phyloP scores from a whole-genome alignment of 1,140 invertebrate species.

The Periplaneta americana region DNA sequence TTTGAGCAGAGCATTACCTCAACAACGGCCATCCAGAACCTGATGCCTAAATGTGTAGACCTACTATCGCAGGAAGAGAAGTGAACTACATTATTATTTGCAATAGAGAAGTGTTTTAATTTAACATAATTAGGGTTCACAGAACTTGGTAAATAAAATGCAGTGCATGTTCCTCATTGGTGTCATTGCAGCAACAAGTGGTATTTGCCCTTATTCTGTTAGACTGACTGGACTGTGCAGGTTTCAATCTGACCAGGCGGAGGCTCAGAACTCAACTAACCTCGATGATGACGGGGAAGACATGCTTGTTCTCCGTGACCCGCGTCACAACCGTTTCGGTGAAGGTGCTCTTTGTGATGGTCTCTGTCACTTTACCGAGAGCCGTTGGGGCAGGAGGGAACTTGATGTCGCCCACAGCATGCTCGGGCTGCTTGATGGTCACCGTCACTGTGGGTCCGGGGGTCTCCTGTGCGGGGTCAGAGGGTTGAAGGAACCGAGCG shows the following conservation, averaged over 20 bases:
- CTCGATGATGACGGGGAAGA: slow-evolving; percentile 79
- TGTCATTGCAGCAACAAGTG: no score
- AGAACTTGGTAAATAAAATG: no score
- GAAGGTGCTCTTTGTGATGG: slow-evolving; percentile 89
- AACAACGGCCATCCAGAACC: no score
- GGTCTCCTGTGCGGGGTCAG: slow-evolving; percentile 14
- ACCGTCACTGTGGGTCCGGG: slow-evolving; percentile 54
- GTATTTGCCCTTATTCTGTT: no score
- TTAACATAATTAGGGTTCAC: no score
- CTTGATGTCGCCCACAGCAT: slow-evolving; percentile 50
- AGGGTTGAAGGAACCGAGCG: slow-evolving; percentile 66
- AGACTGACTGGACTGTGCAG: no score
- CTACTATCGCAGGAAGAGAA: no score
- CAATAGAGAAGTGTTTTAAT: no score
- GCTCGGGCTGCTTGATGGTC: slow-evolving; percentile 64
- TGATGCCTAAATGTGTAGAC: no score
- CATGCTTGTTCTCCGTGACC: slow-evolving; percentile 84
- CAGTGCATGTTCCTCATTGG: no score
- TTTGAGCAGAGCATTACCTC: no score
- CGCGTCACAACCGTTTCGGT: slow-evolving; percentile 90
- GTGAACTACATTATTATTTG: no score
- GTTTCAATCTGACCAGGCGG: slow-evolving; percentile 1
- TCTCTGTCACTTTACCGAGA: slow-evolving; percentile 82
- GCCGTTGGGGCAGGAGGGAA: slow-evolving; percentile 78
- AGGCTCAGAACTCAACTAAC: slow-evolving; percentile 48